A percentile compares a stretch with the other conserved stretches of the same genome.
Conservation (phyloP, 2,113 vertebrate genomes). For the Tamias sibiricus region DNA sequence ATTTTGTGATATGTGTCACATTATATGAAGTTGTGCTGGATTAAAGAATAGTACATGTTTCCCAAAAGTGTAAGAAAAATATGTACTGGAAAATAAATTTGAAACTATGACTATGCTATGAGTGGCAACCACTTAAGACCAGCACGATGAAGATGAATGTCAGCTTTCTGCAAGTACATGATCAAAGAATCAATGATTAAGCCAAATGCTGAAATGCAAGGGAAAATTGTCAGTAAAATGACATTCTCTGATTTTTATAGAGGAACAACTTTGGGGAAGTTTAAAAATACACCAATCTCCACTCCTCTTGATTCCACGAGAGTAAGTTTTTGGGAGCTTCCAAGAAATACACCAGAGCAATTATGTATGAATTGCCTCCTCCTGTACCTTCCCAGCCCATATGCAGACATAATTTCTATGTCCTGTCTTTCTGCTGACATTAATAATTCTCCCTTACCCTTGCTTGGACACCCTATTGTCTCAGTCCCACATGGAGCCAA, state of each 20-base stretch:
- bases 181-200: not conserved
- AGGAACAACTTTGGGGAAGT: not conserved
- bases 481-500: not conserved
- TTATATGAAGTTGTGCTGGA: not conserved
- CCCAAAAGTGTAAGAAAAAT: not conserved
- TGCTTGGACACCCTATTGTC: accelerated
- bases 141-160: not conserved
- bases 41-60: not conserved
- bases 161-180: not conserved
- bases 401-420: not conserved
- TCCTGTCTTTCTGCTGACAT: not conserved
- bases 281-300: not conserved
- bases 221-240: not conserved
- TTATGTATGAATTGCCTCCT: accelerated
- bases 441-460: not conserved
- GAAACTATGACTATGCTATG: not conserved
- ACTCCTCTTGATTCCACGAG: not conserved
- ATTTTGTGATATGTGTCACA: not conserved
- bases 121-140: not conserved
- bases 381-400: not conserved
- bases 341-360: not conserved
- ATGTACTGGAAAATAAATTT: not conserved
- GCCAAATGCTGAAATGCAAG: not conserved
- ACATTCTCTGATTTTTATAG: not conserved
- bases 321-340: not conserved